A percentile compares a stretch with the other conserved stretches of the same genome.
Evolutionary conservation across 2,888 invertebrate genomes (phyloP).

Genomic region (Anoplius nigerrimus): DNA sequence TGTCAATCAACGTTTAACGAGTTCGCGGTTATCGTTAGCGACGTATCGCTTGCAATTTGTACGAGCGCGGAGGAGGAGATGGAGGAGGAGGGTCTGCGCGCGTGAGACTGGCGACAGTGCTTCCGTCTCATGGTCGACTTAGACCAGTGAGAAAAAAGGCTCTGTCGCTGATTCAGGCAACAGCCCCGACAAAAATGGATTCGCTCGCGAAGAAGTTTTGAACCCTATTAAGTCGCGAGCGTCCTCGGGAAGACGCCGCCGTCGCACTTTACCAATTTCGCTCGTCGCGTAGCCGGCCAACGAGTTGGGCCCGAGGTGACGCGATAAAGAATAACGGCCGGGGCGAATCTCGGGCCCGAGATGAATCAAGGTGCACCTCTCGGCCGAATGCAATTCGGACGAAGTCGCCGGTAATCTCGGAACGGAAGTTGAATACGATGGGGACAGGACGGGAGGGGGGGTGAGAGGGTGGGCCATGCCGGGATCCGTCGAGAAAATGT

Average conservation of each 20-base stretch:
- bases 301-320: neutral
- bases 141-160: too few species aligned
- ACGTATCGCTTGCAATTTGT: too few species aligned
- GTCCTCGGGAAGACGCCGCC: neutral
- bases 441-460: slow-evolving; percentile 3
- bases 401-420: slow-evolving; percentile 4
- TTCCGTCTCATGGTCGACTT: too few species aligned
- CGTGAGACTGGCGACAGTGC: too few species aligned
- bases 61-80: too few species aligned
- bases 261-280: slow-evolving; percentile 18
- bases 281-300: neutral
- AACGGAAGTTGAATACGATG: slow-evolving; percentile 11
- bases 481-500: slow-evolving; percentile 20
- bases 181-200: neutral
- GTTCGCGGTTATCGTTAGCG: too few species aligned
- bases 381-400: slow-evolving; percentile 13
- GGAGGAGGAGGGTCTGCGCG: too few species aligned
- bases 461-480: slow-evolving; percentile 4
- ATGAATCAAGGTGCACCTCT: neutral
- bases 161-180: neutral
- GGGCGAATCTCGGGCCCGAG: neutral
- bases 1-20: too few species aligned
- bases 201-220: slow-evolving; percentile 1
- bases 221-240: neutral
- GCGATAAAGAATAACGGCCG: neutral